Conservation (phyloP, 2,113 vertebrate genomes). For the Donacobius atricapilla region DNA sequence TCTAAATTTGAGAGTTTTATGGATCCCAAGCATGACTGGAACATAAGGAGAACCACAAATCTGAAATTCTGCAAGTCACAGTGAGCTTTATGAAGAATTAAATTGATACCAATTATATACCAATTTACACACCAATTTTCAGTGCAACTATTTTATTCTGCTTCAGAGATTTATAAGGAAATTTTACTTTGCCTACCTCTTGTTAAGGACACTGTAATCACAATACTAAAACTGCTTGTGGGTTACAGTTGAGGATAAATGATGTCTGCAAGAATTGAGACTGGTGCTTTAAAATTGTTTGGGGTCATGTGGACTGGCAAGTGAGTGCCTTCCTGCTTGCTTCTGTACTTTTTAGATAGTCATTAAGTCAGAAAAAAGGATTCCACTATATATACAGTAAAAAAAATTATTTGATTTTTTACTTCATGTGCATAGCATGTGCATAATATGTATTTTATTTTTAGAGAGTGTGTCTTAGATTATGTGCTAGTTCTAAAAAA, state of each 20-base stretch:
- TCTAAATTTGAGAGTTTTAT: background rate
- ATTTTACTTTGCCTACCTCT: background rate
- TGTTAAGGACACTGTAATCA: background rate
- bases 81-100: background rate
- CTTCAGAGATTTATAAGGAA: background rate
- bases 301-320: background rate
- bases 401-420: background rate
- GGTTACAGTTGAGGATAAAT: background rate
- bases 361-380: background rate
- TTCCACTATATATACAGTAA: background rate
- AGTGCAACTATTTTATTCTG: background rate
- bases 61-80: background rate
- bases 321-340: background rate
- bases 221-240: background rate
- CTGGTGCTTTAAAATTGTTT: background rate
- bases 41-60: background rate
- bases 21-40: background rate
- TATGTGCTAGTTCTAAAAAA: background rate
- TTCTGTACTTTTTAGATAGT: background rate
- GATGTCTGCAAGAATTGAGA: background rate
- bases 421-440: background rate
- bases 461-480: background rate
- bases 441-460: background rate
- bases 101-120: background rate
- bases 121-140: background rate